phyloP scores from a whole-genome alignment of 2,113 vertebrate genomes.

The Uria aalge region DNA sequence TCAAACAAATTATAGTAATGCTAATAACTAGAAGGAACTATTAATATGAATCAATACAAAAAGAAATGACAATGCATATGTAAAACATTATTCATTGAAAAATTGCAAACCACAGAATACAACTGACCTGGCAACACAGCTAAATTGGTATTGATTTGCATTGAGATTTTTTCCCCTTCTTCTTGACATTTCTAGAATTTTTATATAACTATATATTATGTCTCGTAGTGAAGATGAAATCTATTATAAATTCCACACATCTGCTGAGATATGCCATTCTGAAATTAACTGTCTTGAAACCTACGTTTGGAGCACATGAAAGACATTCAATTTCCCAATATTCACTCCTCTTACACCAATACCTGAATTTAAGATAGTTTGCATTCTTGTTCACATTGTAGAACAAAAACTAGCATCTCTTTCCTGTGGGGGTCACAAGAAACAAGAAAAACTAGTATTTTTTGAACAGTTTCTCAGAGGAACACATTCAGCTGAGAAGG shows the following conservation, averaged over 20 bases:
- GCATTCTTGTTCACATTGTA: neutral
- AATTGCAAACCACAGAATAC: slow-evolving; percentile 56
- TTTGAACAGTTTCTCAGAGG: neutral
- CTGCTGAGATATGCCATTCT: slow-evolving; percentile 57
- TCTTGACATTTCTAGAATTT: slow-evolving; percentile 45
- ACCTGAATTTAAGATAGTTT: neutral
- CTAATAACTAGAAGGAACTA: slow-evolving; percentile 18
- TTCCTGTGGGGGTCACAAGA: neutral
- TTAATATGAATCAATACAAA: slow-evolving; percentile 54
- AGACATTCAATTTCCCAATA: slow-evolving; percentile 44
- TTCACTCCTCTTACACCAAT: slow-evolving; percentile 29
- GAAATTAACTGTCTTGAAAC: slow-evolving; percentile 62
- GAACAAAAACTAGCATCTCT: neutral
- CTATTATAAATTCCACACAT: slow-evolving; percentile 22
- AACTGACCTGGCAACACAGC: slow-evolving; percentile 41
- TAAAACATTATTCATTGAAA: slow-evolving; percentile 65
- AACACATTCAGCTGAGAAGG: neutral
- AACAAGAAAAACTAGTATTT: neutral
- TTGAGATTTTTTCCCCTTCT: slow-evolving; percentile 21
- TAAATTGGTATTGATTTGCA: slow-evolving; percentile 76
- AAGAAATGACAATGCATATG: slow-evolving; percentile 21
- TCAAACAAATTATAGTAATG: neutral
- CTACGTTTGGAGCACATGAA: neutral
- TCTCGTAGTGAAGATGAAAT: slow-evolving; percentile 20
- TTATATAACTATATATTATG: slow-evolving; percentile 46